phyloP scores from a whole-genome alignment of 1,140 invertebrate species.

The Drosophila athabasca region DNA sequence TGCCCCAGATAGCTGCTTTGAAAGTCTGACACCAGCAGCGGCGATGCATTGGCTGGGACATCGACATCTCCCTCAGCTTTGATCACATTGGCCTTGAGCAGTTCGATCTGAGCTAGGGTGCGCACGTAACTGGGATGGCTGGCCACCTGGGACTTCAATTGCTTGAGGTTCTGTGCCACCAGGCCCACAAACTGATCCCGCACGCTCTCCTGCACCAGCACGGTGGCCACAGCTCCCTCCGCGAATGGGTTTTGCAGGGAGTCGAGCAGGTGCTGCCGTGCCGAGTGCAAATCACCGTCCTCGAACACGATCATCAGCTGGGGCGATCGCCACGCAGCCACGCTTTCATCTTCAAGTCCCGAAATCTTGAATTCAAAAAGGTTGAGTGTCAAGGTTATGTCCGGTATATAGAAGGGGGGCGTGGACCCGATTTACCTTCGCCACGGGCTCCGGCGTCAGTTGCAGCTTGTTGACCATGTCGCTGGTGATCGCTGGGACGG shows the following conservation, averaged over 20 bases:
- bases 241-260: slow-evolving; percentile 66
- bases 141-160: slow-evolving; percentile 26
- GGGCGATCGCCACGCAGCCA: not conserved
- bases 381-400: slow-evolving; percentile 33
- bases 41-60: slow-evolving; percentile 33
- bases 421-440: slow-evolving; percentile 31
- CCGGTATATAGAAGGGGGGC: not conserved
- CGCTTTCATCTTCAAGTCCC: not conserved
- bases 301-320: slow-evolving; percentile 65
- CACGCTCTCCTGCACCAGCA: slow-evolving; percentile 69
- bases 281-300: slow-evolving; percentile 64
- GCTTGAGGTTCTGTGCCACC: slow-evolving; percentile 31
- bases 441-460: not conserved
- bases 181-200: slow-evolving; percentile 49
- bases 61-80: slow-evolving; percentile 27
- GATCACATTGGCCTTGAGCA: slow-evolving; percentile 61
- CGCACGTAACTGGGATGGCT: slow-evolving; percentile 36
- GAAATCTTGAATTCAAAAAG: slow-evolving; percentile 17
- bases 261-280: slow-evolving; percentile 51
- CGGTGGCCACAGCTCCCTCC: slow-evolving; percentile 43
- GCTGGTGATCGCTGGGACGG: slow-evolving; percentile 42
- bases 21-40: slow-evolving; percentile 63
- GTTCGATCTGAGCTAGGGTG: slow-evolving; percentile 40
- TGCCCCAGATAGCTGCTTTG: slow-evolving; percentile 64
- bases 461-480: slow-evolving; percentile 60